Evolutionary conservation across 2,113 vertebrate species (phyloP), one percentile per base, ranked within the genome.

Genomic region (Colinus virginianus): DNA sequence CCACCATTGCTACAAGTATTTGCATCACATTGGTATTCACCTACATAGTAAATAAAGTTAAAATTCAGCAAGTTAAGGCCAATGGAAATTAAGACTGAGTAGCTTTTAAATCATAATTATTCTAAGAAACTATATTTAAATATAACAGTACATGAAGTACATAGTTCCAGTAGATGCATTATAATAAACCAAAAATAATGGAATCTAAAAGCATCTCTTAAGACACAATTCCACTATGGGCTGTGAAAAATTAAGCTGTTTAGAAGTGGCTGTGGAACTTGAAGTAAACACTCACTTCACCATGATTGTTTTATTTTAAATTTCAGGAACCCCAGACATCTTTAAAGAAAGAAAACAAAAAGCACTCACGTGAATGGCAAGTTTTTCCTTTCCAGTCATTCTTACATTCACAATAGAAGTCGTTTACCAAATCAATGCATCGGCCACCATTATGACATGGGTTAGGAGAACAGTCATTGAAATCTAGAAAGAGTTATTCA

Each of bases 361-460:
- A 88, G 82, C 78, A 98, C 98, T 99, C 97, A 98, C 99, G 98
- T 16, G 99, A 99, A 94, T 98, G 98, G 96, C 99, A 99, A 55
- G 98, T 99, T 97, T 99, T 99, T 75, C 99, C 99, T 96, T 99
- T 99, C 99, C 99, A 99, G 94, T 97, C 98, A 72, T 98, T 98
- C 6, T 97, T 97, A 34, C 99, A 99, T 32, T 97, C 97, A 67
- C 99, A 99, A 97, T 98, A 98, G 97, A 99, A 99, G 96, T 99
- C 99, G 4, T 99, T 99, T 75, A 98, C 96, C 86, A 98, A 97
- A 94, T 99, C 98, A 30, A 98, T 97, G 91, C 99, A 99, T 36
- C 82, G 97, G 45, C 98, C 99, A 46, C 98, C 98, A 6, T 99
- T 99, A 95, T 98, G 98, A 97, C 99, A 99, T 5, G 98, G 98